Evolutionary conservation across 92 coral and sea anemone genomes (phyloP).

Genomic region (Palythoa heliodiscus): DNA sequence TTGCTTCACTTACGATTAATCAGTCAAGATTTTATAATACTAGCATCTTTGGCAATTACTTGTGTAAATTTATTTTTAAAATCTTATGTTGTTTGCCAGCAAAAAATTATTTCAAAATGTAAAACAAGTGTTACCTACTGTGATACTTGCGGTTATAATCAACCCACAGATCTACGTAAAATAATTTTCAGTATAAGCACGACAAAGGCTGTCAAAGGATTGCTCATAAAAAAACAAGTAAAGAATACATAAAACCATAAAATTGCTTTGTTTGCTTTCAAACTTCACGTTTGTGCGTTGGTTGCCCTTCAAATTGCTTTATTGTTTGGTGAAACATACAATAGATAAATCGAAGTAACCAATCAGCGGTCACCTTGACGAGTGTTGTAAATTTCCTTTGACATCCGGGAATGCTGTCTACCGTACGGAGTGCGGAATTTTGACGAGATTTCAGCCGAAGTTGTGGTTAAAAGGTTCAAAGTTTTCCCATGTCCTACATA

Average conservation of each 20-base stretch:
- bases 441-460: slow-evolving; percentile 29
- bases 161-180: background rate
- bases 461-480: slow-evolving; percentile 28
- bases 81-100: background rate
- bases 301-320: slow-evolving; percentile 23
- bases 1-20: too few species aligned
- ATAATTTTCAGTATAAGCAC: background rate
- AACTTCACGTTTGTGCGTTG: slow-evolving; percentile 31
- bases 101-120: background rate
- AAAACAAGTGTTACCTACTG: background rate
- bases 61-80: background rate
- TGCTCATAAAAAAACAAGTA: background rate
- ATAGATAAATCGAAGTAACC: slow-evolving; percentile 7
- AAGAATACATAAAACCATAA: background rate
- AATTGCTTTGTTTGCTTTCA: slow-evolving; percentile 29
- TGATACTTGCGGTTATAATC: background rate
- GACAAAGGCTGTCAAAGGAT: background rate
- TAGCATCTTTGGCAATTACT: background rate
- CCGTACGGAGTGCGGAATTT: slow-evolving; percentile 30
- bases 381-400: slow-evolving; percentile 36
- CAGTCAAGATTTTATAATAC: background rate
- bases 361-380: slow-evolving; percentile 21
- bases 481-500: slow-evolving; percentile 12
- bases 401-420: slow-evolving; percentile 40
- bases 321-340: slow-evolving; percentile 37